Evolutionary conservation across 2,888 invertebrate species (phyloP), one percentile per base, ranked within the genome.

Genomic region (Patella pellucida): DNA sequence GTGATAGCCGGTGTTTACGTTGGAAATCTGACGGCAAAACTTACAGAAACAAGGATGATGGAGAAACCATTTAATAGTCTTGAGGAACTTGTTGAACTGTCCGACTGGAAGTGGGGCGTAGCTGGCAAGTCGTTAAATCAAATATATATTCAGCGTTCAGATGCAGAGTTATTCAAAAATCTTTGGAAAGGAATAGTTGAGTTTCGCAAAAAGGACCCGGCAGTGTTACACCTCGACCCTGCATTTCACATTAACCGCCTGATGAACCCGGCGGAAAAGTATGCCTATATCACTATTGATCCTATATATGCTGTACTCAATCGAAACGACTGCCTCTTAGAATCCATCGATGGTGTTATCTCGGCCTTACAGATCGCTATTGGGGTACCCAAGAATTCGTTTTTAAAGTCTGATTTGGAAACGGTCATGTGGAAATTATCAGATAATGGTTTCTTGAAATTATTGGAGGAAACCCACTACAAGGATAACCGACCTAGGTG

Each of bases 51-150:
- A 11, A 12, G 11, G 12, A 23, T 62, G 2, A 62, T n/a, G n/a
- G n/a, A 9, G n/a, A 62, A 62, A 23, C 62, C 62, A 19, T 62
- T 62, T n/a, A 16, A n/a, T 23, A 62, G 23, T 23, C 62, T 62
- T 16, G 62, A 62, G 23, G 62, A 12, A 23, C 11, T 62, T 7
- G 62, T 62, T 9, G 16, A n/a, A 2, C 14, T n/a, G 23, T 5
- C n/a, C 1, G 62, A 62, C 19, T 62, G 62, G 62, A 62, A n/a
- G n/a, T 62, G 62, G 62, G 62, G 62, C 16, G 62, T 62, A 19
- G 62, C 19, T 19, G 62, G 62, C n/a, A n/a, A 62, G 11, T 27
- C 27, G 27, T 62, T 62, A 7, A 62, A n/a, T 11, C 19, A n/a
- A 23, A 23, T 16, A 9, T 19, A 19, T n/a, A 16, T 62, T 1